Evolutionary conservation across 2,797 vertebrate species (phyloP), one percentile per base, ranked within the genome.

Genomic region (Phrynocephalus guinanensis): DNA sequence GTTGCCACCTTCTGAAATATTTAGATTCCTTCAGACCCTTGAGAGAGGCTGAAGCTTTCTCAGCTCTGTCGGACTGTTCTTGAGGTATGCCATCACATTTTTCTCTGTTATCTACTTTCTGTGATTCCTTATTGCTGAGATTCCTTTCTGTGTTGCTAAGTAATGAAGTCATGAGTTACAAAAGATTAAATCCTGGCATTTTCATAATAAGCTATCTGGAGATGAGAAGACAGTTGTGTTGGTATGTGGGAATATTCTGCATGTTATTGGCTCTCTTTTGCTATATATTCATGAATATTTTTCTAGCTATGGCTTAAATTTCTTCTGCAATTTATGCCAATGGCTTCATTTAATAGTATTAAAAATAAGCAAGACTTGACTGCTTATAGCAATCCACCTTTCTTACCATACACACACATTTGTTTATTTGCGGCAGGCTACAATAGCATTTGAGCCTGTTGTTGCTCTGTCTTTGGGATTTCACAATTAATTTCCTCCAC

Each of bases 51-150:
- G 97, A 96, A 97, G 96, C 94, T 96, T 93, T 90, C 92, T 96
- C 95, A 94, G 92, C 96, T 95, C 96, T 87, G 93, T 96, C 93
- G 96, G 89, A 93, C 48, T 85, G 91, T 95, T 93, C 93, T 92
- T 15, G 97, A 98, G 98, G 98, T 99, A 99, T 95, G 98, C 91
- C 86, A 60, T 38, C 50, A 82, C 76, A 90, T 84, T 87, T 88
- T 38, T 70, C 90, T 84, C 73, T 91, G 68, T 91, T 87, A 82
- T 84, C 79, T 6, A 38, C 87, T 73, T 10, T 10, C 67, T 82
- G n/a, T 82, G 86, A 2, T 63, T 48, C 48, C 86, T 88, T 71
- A 70, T 0, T 2, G 20, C 52, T 0, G 0, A 30, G 9, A 77
- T 82, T 56, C 44, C 63, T 76, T 44, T 52, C 26, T 79, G n/a